Evolutionary conservation across 2,113 vertebrate species (phyloP).

Genomic region (Perca fluviatilis): DNA sequence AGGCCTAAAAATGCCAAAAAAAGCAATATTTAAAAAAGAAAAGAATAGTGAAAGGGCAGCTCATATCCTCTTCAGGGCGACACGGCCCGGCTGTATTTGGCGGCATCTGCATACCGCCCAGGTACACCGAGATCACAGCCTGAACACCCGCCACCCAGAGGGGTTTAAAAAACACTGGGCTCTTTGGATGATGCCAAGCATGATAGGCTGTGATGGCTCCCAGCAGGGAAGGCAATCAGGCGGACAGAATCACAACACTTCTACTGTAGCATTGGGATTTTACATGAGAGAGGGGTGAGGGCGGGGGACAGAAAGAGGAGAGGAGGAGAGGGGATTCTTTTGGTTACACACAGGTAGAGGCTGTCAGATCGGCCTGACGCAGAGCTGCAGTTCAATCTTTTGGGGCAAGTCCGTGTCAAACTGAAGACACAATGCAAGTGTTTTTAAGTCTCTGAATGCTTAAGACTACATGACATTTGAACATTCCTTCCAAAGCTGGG

Average conservation of each 20-base stretch:
- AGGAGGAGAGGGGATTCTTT: not conserved
- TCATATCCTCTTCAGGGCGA: not conserved
- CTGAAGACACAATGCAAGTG: not conserved
- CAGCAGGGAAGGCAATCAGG: conserved; percentile 61
- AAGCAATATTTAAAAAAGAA: no score
- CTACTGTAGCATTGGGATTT: conserved; percentile 21
- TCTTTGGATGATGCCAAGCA: conserved; percentile 26
- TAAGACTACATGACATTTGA: not conserved
- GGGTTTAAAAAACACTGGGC: conserved; percentile 21
- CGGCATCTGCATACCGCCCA: not conserved
- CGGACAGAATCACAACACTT: conserved; percentile 43
- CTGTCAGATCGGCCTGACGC: not conserved
- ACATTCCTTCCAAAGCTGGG: conserved; percentile 9
- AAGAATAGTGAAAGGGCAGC: no score
- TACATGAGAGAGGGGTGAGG: conserved; percentile 8
- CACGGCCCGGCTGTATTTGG: not conserved
- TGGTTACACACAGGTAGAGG: conserved; percentile 16
- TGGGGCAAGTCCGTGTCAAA: not conserved
- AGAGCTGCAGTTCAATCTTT: not conserved
- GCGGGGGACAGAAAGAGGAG: no score
- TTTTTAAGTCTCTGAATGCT: conserved; percentile 1
- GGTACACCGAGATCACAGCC: conserved; percentile 30
- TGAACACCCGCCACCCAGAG: conserved; percentile 18
- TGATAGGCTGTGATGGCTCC: conserved; percentile 52
- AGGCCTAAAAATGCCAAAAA: no score